Conservation (phyloP, 2,797 vertebrate genomes). For the Periophthalmus magnuspinnatus region DNA sequence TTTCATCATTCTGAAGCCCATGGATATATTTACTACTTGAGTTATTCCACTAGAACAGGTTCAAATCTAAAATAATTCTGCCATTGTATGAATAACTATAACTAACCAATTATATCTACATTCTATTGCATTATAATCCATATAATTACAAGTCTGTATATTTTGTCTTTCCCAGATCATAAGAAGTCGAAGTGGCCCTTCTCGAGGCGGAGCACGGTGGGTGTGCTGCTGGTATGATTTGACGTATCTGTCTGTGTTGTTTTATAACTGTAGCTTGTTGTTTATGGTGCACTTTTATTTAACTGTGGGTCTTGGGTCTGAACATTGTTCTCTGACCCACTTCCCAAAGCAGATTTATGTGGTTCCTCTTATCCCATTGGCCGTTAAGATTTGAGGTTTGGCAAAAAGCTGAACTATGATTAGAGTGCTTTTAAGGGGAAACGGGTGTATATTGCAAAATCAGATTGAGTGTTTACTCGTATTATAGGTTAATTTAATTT, state of each 20-base stretch:
- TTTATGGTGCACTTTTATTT: conserved; percentile 40
- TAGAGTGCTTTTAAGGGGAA: conserved; percentile 12
- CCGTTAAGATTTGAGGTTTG: conserved; percentile 44
- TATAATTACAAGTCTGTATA: background rate
- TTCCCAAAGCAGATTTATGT: conserved; percentile 71
- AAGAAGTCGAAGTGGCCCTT: conserved; percentile 92
- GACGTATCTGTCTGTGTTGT: conserved; percentile 3
- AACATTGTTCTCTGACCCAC: conserved; percentile 76
- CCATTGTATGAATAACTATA: too few species aligned
- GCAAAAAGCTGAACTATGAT: conserved; percentile 42
- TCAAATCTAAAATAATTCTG: too few species aligned
- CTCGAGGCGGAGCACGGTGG: conserved; percentile 79
- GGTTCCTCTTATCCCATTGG: conserved; percentile 52
- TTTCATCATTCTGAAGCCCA: too few species aligned
- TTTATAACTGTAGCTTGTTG: conserved; percentile 27
- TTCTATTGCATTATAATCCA: background rate
- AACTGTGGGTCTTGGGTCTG: conserved; percentile 43
- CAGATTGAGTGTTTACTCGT: background rate
- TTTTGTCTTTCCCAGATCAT: conserved; percentile 72
- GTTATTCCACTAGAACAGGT: too few species aligned
- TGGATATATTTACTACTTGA: too few species aligned
- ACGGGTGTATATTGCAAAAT: background rate
- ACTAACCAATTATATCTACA: background rate
- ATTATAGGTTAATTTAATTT: background rate
- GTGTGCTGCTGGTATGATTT: conserved; percentile 45